phyloP scores from a whole-genome alignment of 35 echinoderm and acorn worm species.

The Acanthaster planci region DNA sequence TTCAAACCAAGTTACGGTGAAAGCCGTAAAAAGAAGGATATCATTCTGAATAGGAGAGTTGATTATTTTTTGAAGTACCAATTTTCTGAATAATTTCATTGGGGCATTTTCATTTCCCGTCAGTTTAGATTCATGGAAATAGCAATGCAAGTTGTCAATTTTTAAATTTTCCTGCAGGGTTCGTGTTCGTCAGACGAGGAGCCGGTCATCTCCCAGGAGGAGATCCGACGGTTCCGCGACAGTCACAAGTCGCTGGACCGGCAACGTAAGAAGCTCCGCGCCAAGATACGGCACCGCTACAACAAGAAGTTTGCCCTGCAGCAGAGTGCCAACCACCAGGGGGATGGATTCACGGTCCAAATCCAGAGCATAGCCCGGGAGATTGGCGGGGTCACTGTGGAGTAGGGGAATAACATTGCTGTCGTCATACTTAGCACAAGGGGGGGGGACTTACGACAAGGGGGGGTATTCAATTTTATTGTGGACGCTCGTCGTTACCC shows the following conservation, averaged over 20 bases:
- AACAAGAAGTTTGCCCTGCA: conserved; percentile 45
- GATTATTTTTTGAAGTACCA: neutral
- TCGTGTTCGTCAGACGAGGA: conserved; percentile 45
- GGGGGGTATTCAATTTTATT: no score
- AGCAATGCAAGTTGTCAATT: neutral
- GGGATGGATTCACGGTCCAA: neutral
- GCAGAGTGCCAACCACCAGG: neutral
- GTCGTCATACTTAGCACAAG: no score
- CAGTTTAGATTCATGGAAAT: neutral
- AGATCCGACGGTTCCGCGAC: conserved; percentile 70
- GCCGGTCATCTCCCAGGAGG: conserved; percentile 57
- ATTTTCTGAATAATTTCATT: neutral
- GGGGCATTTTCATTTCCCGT: neutral
- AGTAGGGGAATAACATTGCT: neutral
- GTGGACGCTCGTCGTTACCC: no score
- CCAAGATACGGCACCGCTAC: conserved; percentile 71
- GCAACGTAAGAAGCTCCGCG: conserved; percentile 75
- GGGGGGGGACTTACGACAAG: no score
- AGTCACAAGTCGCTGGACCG: conserved; percentile 70
- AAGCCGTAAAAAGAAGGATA: no score
- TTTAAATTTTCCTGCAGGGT: neutral
- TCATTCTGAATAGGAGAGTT: neutral
- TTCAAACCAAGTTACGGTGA: neutral
- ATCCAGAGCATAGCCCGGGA: neutral
- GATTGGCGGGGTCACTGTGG: neutral